Evolutionary conservation across 2,888 invertebrate genomes (phyloP).

Genomic region (Polydrusus tereticollis): DNA sequence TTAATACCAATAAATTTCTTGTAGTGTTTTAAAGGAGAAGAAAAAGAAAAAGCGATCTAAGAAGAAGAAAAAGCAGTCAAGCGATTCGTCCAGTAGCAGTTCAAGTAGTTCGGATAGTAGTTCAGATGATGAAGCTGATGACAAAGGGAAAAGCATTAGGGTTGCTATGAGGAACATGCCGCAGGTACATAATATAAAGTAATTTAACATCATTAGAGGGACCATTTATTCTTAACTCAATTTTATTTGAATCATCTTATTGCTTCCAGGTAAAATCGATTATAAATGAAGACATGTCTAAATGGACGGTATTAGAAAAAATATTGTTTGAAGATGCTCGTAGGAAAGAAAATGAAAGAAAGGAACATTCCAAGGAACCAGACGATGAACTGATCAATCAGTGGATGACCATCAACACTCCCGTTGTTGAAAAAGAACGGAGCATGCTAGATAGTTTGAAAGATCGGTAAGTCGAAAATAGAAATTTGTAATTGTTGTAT

Average conservation of each 20-base stretch:
- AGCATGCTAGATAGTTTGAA: constrained; percentile 69
- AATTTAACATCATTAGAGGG: no score
- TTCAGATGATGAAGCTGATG: constrained; percentile 66
- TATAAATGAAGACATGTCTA: constrained; percentile 66
- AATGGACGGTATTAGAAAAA: constrained; percentile 66
- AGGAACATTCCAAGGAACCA: constrained; percentile 42
- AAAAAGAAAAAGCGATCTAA: constrained; percentile 70
- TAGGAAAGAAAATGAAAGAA: constrained; percentile 59
- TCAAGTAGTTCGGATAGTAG: constrained; percentile 66
- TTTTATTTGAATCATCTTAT: no score
- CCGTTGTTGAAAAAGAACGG: constrained; percentile 67
- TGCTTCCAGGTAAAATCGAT: constrained; percentile 65
- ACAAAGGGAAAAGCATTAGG: constrained; percentile 72
- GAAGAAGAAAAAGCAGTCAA: constrained; percentile 60
- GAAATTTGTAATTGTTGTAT: neutral
- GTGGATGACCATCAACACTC: constrained; percentile 70
- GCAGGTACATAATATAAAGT: constrained; percentile 31
- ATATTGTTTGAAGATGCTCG: constrained; percentile 68
- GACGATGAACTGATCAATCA: constrained; percentile 66
- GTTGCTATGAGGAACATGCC: constrained; percentile 75
- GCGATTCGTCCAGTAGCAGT: constrained; percentile 58
- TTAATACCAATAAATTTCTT: no score
- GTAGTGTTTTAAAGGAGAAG: constrained; percentile 64
- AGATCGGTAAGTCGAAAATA: constrained; percentile 61
- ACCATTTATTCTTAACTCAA: no score